Conservation (phyloP, 2,113 vertebrate species). For the Laticauda colubrina region DNA sequence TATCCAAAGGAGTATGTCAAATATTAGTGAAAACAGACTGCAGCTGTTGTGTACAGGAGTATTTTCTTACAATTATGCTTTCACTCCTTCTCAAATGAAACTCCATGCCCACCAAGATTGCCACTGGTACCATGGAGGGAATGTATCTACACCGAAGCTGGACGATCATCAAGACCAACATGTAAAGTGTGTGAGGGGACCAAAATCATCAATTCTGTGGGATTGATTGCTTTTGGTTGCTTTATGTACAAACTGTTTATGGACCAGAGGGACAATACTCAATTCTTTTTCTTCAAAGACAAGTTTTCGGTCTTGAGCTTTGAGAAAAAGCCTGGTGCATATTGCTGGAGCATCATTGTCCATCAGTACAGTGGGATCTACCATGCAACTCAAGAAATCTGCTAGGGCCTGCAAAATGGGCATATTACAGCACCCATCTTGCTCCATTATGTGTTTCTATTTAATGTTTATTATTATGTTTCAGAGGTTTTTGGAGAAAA, state of each 20-base stretch:
- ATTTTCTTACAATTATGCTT: constrained; percentile 22
- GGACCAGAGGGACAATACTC: not conserved
- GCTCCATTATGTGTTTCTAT: not conserved
- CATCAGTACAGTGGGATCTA: not conserved
- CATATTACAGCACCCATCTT: not conserved
- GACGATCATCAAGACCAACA: not conserved
- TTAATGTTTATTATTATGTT: not conserved
- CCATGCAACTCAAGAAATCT: not conserved
- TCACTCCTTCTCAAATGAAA: not conserved
- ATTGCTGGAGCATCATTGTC: not conserved
- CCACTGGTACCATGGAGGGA: not conserved
- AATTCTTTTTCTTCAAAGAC: not conserved
- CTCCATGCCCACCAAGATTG: not conserved
- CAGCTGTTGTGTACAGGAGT: constrained; percentile 71
- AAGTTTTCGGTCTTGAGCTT: not conserved
- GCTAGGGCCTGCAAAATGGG: not conserved
- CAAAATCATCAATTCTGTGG: not conserved
- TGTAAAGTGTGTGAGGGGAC: not conserved
- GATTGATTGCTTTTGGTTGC: not conserved
- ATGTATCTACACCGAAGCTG: not conserved
- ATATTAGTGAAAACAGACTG: constrained; percentile 76
- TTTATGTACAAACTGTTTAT: not conserved
- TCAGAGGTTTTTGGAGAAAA: constrained; percentile 23
- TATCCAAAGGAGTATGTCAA: constrained; percentile 74
- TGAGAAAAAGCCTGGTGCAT: not conserved